Evolutionary conservation across 2,888 invertebrate genomes (phyloP), one percentile per base, ranked within the genome.

Genomic region (Synergus japonicus): DNA sequence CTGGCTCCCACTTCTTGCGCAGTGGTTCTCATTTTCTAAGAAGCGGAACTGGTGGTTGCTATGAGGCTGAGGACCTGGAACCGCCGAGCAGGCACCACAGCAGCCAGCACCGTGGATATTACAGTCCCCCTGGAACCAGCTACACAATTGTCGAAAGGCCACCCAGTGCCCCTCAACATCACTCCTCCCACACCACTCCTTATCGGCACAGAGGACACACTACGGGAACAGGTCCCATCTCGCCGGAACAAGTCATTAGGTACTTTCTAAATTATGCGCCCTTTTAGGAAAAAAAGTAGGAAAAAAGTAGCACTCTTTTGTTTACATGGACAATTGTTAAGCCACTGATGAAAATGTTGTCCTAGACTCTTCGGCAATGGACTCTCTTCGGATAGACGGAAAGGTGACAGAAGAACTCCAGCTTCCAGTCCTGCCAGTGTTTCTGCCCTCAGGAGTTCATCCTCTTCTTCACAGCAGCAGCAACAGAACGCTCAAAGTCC

Each of bases 81-180:
- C 88, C 90, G 4, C 83, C 80, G 41, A 87, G 93, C 84, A 93
- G 93, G 43, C 89, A 89, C 93, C 95, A 86, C 94, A 85, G 82
- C 81, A 83, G 43, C 37, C 96, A 85, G 95, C 96, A 84, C 93
- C 96, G 84, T 44, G 92, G 92, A n/a, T 97, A 97, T 93, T 97
- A 97, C 92, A 97, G 97, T 84, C 97, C 97, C 79, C 97, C 97
- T 44, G 97, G 97, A 83, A 97, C 97, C 85, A 97, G 96, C 80
- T 97, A 97, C 93, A 97, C 97, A 89, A 97, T 97, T 92, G 96
- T 97, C 89, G 97, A 97, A 93, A 94, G 97, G 83, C 96, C 96
- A 83, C 95, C 95, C 84, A 95, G 95, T 87, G 95, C 95, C 73
- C 95, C 95, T 85, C 95, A 95, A 89, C 95, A 95, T 88, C 95